Conservation (phyloP, 2,797 vertebrate species). For the Hemibagrus guttatus region DNA sequence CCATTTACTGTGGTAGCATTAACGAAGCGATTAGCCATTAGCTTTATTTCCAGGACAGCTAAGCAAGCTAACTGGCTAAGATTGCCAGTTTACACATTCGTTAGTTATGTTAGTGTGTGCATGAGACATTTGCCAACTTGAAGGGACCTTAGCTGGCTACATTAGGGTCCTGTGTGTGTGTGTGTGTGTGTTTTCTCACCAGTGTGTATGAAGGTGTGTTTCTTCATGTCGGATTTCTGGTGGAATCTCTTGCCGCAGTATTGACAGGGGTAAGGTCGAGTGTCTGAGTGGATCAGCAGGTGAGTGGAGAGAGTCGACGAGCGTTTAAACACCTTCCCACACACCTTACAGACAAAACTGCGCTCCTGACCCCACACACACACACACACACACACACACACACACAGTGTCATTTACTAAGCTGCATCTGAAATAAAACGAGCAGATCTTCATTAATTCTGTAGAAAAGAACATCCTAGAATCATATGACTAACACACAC, state of each 20-base stretch:
- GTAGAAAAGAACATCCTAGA: not conserved
- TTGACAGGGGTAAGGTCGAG: slow-evolving; percentile 71
- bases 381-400: slow-evolving; percentile 11
- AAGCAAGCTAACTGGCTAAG: not conserved
- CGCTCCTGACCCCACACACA: slow-evolving; percentile 64
- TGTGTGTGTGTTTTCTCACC: slow-evolving; percentile 61
- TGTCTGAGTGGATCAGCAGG: slow-evolving; percentile 73
- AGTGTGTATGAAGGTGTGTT: slow-evolving; percentile 84
- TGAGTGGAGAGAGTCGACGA: slow-evolving; percentile 74
- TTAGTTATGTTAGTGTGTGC: not conserved
- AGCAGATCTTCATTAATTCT: not conserved
- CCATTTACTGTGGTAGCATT: not conserved
- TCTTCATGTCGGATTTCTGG: slow-evolving; percentile 84
- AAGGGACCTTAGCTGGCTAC: not conserved
- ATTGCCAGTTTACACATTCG: not conserved
- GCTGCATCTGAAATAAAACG: no score
- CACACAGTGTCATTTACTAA: not conserved
- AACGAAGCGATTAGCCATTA: not conserved
- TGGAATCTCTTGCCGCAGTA: slow-evolving; percentile 67
- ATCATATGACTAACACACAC: not conserved
- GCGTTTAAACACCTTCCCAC: slow-evolving; percentile 74
- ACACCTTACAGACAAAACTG: slow-evolving; percentile 70
- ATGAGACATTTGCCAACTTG: not conserved
- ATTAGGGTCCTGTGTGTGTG: slow-evolving; percentile 14
- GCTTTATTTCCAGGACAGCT: not conserved